Base-by-base conservation (phyloP, 2,888 invertebrate species). In the Myathropa florea region DNA sequence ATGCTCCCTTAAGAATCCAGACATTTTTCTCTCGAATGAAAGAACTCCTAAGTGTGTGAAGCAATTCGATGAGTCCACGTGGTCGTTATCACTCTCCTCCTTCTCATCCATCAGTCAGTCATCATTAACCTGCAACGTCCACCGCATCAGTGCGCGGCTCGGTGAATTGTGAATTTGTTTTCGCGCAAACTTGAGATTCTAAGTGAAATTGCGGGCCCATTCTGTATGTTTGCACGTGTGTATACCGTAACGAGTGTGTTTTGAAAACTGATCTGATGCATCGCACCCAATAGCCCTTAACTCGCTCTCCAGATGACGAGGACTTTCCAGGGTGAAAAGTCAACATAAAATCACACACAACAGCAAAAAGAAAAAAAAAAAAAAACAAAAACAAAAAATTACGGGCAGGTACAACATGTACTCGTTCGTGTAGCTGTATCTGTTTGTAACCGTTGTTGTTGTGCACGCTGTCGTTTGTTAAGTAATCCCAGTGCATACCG, bases 201-300 rank as follows among this genome's bases (percentile, higher is more conserved):
- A 70, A 80, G 83, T 84, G 60, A 75, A 64, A 80, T 80, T 65
- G 67, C 55, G n/a, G 24, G 10, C 23, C 4, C 78, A 61, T 46
- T 67, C 30, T 7, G 46, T 46, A 24, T 79, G 67, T 10, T 39
- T 36, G n/a, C 57, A 24, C 72, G 67, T 10, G 59, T 36, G n/a
- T 10, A 18, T n/a, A 26, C n/a, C 12, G n/a, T 67, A 67, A 76
- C 81, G 65, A 72, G 76, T 63, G 64, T 78, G 67, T 72, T 85
- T 67, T 68, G 67, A 77, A 85, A 85, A 77, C 72, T 82, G 85
- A 77, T 85, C 82, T 68, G 77, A 81, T 85, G 85, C 85, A 85
- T 85, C 72, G 77, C 77, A 73, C 72, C 85, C 73, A 82, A 82
- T 82, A 73, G 85, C 85, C 77, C 85, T 85, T 73, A 53, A 73